phyloP scores from a whole-genome alignment of 2,113 vertebrate species.

The Dipodomys ordii region DNA sequence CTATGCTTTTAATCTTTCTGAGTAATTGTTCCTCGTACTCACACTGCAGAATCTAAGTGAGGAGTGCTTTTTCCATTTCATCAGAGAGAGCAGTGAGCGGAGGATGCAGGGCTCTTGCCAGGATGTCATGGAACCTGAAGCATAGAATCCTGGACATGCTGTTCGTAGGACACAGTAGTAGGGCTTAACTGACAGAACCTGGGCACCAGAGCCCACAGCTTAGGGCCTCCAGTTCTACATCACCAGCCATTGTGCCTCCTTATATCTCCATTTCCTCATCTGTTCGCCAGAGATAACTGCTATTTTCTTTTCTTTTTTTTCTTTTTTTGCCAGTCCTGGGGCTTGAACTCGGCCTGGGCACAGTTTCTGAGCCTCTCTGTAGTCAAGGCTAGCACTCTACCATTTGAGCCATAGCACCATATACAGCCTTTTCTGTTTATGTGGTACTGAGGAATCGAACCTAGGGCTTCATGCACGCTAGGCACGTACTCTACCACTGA shows the following conservation, averaged over 20 bases:
- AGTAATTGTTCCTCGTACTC: neutral
- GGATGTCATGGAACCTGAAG: neutral
- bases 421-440: too few relatives aligned
- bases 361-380: too few relatives aligned
- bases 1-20: constrained; percentile 11
- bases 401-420: too few relatives aligned
- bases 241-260: neutral
- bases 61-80: neutral
- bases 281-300: neutral
- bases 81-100: neutral
- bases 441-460: too few relatives aligned
- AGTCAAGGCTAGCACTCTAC: too few relatives aligned
- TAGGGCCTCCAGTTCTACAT: neutral
- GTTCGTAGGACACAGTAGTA: neutral
- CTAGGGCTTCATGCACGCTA: too few relatives aligned
- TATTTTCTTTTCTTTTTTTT: neutral
- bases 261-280: neutral
- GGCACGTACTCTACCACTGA: too few relatives aligned
- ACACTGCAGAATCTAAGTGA: neutral
- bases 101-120: neutral
- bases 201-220: neutral
- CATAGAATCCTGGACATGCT: neutral
- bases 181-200: fast-evolving
- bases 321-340: too few relatives aligned
- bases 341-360: too few relatives aligned